phyloP scores from a whole-genome alignment of 2,888 invertebrate genomes.

The Netelia fuscicornis region DNA sequence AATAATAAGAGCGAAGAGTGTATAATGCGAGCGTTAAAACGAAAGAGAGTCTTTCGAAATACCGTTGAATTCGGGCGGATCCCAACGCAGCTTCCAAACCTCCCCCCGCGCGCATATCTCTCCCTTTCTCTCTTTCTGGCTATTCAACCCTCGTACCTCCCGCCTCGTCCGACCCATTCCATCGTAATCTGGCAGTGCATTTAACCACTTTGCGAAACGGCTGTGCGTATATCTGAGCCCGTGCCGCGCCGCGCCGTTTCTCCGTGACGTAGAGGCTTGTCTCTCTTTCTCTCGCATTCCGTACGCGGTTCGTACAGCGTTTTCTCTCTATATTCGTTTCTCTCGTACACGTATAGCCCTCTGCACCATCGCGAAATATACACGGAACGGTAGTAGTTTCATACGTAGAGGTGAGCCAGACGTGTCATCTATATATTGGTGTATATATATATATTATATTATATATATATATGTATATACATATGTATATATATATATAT shows the following conservation, averaged over 20 bases:
- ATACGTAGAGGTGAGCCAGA: conserved; percentile 22
- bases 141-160: not conserved
- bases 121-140: conserved; percentile 4
- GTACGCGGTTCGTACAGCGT: conserved; percentile 76
- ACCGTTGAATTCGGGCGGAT: conserved; percentile 54
- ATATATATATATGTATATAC: not conserved
- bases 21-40: conserved; percentile 42
- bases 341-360: not conserved
- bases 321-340: conserved; percentile 44
- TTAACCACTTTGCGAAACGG: conserved; percentile 83
- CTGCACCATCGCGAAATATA: conserved; percentile 20
- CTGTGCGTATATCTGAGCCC: conserved; percentile 78
- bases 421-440: conserved; percentile 1
- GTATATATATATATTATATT: not conserved
- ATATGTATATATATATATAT: not conserved
- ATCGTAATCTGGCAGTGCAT: conserved; percentile 83
- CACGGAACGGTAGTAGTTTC: conserved; percentile 38
- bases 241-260: conserved; percentile 60
- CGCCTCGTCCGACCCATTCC: conserved; percentile 24
- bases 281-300: conserved; percentile 74
- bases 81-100: not conserved
- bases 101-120: not conserved
- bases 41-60: conserved; percentile 40
- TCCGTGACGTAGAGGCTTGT: conserved; percentile 77
- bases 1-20: not conserved